Evolutionary conservation across 2,113 vertebrate species (phyloP), one percentile per base, ranked within the genome.

Genomic region (Noturus placidus): DNA sequence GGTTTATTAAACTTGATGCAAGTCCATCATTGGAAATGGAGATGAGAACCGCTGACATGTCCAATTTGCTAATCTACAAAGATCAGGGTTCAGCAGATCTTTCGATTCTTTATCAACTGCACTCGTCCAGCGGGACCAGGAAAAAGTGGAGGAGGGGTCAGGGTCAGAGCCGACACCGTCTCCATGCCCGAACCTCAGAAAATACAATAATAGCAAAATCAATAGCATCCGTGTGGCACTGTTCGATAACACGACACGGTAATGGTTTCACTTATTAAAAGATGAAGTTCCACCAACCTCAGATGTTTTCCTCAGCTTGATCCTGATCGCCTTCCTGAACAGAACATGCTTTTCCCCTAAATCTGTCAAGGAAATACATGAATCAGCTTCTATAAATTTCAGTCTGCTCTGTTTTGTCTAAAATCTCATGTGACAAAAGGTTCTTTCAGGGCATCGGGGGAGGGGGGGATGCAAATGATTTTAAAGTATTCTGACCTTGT

Each of bases 151-250:
- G 87, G 52, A 61, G 52, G 82, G 70, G 38, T 46, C 59, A 76
- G 88, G 88, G 87, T 88, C 52, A 85, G 74, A 84, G 59, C 13
- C 86, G 85, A 50, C 83, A 52, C 61, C 30, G 63, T 82, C 89
- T 81, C 82, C 85, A 59, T 74, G 82, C 69, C 57, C 80, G 63
- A 78, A 90, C 87, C 87, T 90, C 81, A 87, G 87, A 91, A 91
- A 92, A 90, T 85, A 89, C 89, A 91, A 90, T 91, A 91, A 92
- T 90, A 84, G 87, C 83, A 85, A 91, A 91, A 91, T 93, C 92
- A 88, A 92, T 93, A 89, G 63, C 61, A 27, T 85, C 56, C 76
- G 50, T 86, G 89, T 89, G 82, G 14, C 67, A 67, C 20, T n/a
- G 89, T 67, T 92, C 87, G 54, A 90, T 90, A 90, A 42, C 27